These are phyloP conservation scores for Eutrigla gurnardus DNA, from an alignment of 2,797 vertebrate species.

Conservation along the genomic window DNA sequence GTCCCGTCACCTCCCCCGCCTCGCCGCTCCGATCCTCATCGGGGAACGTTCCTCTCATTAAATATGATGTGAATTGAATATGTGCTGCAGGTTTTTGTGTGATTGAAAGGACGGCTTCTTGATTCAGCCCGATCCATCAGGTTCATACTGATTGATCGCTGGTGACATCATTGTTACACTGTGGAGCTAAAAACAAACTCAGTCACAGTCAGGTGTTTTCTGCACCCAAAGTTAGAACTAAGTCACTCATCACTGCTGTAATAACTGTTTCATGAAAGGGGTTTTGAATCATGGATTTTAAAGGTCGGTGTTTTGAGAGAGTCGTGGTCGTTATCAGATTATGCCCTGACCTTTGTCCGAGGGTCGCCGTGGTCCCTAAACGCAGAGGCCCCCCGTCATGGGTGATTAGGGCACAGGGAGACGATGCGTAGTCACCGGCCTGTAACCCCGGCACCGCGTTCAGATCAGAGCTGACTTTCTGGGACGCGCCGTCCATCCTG, in stretches of 20 bases:
- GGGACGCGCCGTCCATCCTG: slow-evolving; percentile 26
- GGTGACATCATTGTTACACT: slow-evolving; percentile 14
- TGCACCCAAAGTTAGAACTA: background rate
- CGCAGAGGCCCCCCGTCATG: slow-evolving; percentile 80
- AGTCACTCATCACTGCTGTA: background rate
- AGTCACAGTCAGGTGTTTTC: background rate
- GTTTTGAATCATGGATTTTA: background rate
- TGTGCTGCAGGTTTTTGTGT: background rate
- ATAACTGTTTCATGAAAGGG: background rate
- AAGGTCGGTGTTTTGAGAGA: slow-evolving; percentile 50
- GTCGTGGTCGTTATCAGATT: slow-evolving; percentile 35
- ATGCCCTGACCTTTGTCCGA: slow-evolving; percentile 41
- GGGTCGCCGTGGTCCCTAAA: slow-evolving; percentile 54
- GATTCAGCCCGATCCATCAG: background rate
- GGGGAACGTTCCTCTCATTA: slow-evolving; percentile 15
- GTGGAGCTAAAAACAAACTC: no score
- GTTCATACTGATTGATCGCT: background rate
- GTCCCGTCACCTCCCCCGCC: background rate
- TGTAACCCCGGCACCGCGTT: slow-evolving; percentile 85
- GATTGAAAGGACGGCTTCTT: slow-evolving; percentile 4
- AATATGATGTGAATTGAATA: slow-evolving; percentile 22
- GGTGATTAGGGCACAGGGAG: slow-evolving; percentile 84
- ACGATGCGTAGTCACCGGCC: slow-evolving; percentile 85
- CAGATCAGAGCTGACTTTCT: slow-evolving; percentile 85
- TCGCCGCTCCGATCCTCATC: background rate